Evolutionary conservation across 2,797 vertebrate species (phyloP), one percentile per base, ranked within the genome.

Genomic region (Sebastes cheni): DNA sequence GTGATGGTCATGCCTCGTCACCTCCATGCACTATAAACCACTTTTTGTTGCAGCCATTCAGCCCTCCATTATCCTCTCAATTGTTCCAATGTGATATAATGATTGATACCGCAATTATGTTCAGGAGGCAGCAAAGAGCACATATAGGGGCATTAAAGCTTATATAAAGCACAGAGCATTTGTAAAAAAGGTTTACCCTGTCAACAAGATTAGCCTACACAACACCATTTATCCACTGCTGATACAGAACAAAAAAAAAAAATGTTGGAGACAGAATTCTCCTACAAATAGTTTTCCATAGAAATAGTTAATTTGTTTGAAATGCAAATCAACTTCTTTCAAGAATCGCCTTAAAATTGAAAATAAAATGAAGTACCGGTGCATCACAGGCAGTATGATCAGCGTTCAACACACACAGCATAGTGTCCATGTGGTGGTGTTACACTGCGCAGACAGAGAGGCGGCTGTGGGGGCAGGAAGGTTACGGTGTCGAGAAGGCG

Each of bases 51-150:
- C 27, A 66, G 65, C 55, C 55, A 36, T 75, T 65, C 50, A 64
- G 54, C n/a, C 69, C 20, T 77, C 76, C 81, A 83, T 86, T 87
- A 82, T 69, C 75, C 62, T 75, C 70, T 70, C 42, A 32, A 42
- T 74, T 55, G 70, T 67, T 81, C 22, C 67, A 52, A 39, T 50
- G 56, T 81, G 64, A 77, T 69, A 36, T 25, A 69, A 75, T 69
- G 83, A 70, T 23, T 59, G 50, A 81, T 77, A 42, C n/a, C 27
- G 55, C 64, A 71, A 79, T 81, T 81, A 9, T 67, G 67, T 50
- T 79, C 67, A 79, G 61, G 18, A 81, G 36, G 67, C 64, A 64
- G 60, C 59, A 65, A 64, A 69, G 75, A 77, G 55, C 60, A 84
- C 68, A 58, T 61, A n/a, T 8, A 30, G 8, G 50, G 62, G 62